Evolutionary conservation across 2,113 vertebrate species (phyloP), one percentile per base, ranked within the genome.

Genomic region (Bagarius yarrelli): DNA sequence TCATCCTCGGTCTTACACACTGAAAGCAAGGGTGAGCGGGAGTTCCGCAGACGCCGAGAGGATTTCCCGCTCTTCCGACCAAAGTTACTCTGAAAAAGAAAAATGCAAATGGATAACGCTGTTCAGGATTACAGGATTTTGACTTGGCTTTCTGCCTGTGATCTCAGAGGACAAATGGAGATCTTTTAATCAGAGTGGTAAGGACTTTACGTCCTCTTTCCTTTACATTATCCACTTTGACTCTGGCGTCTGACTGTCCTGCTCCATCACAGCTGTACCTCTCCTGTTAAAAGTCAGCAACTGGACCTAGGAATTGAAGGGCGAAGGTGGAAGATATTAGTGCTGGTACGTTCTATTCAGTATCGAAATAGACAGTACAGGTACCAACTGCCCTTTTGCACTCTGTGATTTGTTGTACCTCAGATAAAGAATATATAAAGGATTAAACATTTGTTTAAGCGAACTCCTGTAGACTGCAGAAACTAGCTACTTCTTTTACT

Each of bases 41-140:
- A 76, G 44, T 47, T 67, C 12, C 40, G 55, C 61, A 80, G 70
- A 15, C 27, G 40, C 75, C 5, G 53, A 79, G 34, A 80, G 81
- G 82, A 59, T 82, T 79, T 79, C 80, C 71, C 32, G 15, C 66
- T 78, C 53, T 67, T 80, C 52, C 52, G 25, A 76, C 76, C 75
- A 71, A 86, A 86, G 87, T 88, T 85, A 81, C 69, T 56, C 25
- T 19, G 57, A 77, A 63, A 78, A 69, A 56, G 21, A 30, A 25
- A 25, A 14, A 53, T 23, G 0, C 32, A 40, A 30, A 53, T 25
- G 59, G 70, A 81, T 59, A 53, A 34, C 18, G 80, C 30, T 78
- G 53, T 76, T 72, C 50, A 79, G 80, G 75, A 80, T 57, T 34
- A 23, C 59, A n/a, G 81, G 70, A n/a, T 55, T 75, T 70, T 30